Base-by-base conservation (phyloP, 2,888 invertebrate genomes). In the Epinotia nisella region DNA sequence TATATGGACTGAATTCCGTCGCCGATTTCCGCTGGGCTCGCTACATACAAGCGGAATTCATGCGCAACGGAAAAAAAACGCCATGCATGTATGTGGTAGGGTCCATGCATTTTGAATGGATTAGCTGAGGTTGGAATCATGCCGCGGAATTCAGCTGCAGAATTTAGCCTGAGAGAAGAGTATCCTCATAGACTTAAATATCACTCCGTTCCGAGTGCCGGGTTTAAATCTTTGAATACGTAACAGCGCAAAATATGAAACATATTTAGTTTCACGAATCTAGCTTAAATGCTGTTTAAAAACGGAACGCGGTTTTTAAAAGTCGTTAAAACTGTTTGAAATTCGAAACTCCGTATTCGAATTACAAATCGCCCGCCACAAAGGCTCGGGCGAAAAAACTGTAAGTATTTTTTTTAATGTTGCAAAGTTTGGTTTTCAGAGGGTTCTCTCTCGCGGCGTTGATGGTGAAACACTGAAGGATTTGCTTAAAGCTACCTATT, bases 241-340 rank as follows among this genome's bases (percentile, higher is more conserved):
- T 10, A 45, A 13, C 13, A 5, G 17, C 19, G 13, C 7, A 59
- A 45, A 17, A 62, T 17, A 62, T 49, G 24, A 24, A 64, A 35
- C 24, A 55, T 35, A 53, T 64, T 49, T 11, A 51, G 13, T 64
- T 41, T n/a, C 66, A 21, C 41, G 56, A 15, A 53, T 15, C 15
- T n/a, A 66, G 55, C 66, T 56, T 56, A 66, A 66, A 21, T 41
- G 55, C 21, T 66, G 55, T 66, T 66, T 56, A 66, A 66, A 64
- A 56, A 66, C 66, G 11, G 53, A 53, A 11, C 39, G 66, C 41
- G 41, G 56, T 66, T 66, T 66, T 66, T 56, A 66, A 66, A 66
- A 66, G 66, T 66, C 66, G 66, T 66, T 66, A 66, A 66, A 66
- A 66, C 66, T 66, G 66, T 66, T 66, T 66, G 66, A 66, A 66